Evolutionary conservation across 2,797 vertebrate genomes (phyloP), one percentile per base, ranked within the genome.

Genomic region (Etheostoma nigrum): DNA sequence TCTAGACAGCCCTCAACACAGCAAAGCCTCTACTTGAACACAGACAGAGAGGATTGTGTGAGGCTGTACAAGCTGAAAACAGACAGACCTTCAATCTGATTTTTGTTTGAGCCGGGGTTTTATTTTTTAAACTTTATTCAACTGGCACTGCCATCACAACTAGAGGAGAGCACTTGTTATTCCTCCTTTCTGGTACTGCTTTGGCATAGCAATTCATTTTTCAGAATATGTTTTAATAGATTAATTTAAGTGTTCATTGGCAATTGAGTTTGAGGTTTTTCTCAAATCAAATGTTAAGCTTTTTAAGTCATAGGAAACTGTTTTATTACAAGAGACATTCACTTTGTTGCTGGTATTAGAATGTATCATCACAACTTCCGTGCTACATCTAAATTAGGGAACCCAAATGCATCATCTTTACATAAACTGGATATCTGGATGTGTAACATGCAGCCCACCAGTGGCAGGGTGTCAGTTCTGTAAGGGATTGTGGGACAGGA

Each of bases 141-240:
- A 63, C 21, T 72, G 25, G 64, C 66, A 58, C 45, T 66, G 69
- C 21, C n/a, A 58, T 77, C 36, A 51, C 58, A 68, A 74, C 23
- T 12, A 55, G 2, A 51, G 27, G 16, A 58, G 12, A 61, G 5
- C 54, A 51, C 6, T 52, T 42, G n/a, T 65, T 67, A 27, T 40
- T 55, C 14, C 25, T 55, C 15, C 30, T 44, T 23, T 16, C 27
- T 18, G 23, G 36, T 23, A 25, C 25, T 36, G 52, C 27, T 74
- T 33, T 1, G 53, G 45, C 59, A 4, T 14, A 36, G 6, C n/a
- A 30, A 58, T 55, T 0, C 2, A 25, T 45, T 55, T 59, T 49
- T 72, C n/a, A 44, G 14, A 33, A 6, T 44, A 4, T 9, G 27
- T 19, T 78, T 58, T 2, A 30, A 9, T 30, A 30, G 30, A 30